These are phyloP conservation scores for Siniperca knerii DNA, from an alignment of 2,113 vertebrate genomes.

Conservation along the genomic window DNA sequence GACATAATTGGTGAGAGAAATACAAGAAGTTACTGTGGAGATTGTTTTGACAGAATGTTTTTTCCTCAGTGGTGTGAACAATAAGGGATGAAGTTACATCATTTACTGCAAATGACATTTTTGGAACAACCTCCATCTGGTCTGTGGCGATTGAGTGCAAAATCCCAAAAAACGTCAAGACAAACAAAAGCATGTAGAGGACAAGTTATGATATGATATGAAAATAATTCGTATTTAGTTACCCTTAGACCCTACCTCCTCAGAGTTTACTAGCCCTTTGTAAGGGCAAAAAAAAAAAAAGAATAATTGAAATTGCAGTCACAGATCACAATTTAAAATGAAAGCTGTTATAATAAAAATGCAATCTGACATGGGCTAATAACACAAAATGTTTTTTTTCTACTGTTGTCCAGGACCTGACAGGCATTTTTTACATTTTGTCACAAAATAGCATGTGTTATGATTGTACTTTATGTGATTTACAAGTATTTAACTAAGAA, in stretches of 20 bases:
- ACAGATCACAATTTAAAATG: not conserved
- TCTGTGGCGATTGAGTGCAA: constrained; percentile 65
- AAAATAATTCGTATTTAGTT: constrained; percentile 40
- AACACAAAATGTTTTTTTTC: not conserved
- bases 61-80: constrained; percentile 58
- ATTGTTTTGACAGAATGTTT: constrained; percentile 71
- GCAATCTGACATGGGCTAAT: not conserved
- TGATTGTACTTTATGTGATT: not conserved
- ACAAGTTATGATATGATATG: constrained; percentile 34
- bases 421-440: too few relatives aligned
- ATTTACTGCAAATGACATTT: constrained; percentile 74
- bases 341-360: not conserved
- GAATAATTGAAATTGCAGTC: constrained; percentile 11
- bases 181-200: constrained; percentile 51
- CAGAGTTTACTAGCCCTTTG: not conserved
- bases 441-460: not conserved
- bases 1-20: constrained; percentile 49
- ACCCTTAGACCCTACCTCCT: not conserved
- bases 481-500: not conserved
- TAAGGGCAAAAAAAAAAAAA: not conserved
- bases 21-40: constrained; percentile 67
- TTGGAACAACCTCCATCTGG: constrained; percentile 76
- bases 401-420: not conserved
- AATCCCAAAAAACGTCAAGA: constrained; percentile 57
- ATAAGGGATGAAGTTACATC: constrained; percentile 71